Percentiles rank a stretch among this genome's conserved stretches.
Conservation (phyloP, 2,888 invertebrate species). For the Lasioglossum pauxillum region DNA sequence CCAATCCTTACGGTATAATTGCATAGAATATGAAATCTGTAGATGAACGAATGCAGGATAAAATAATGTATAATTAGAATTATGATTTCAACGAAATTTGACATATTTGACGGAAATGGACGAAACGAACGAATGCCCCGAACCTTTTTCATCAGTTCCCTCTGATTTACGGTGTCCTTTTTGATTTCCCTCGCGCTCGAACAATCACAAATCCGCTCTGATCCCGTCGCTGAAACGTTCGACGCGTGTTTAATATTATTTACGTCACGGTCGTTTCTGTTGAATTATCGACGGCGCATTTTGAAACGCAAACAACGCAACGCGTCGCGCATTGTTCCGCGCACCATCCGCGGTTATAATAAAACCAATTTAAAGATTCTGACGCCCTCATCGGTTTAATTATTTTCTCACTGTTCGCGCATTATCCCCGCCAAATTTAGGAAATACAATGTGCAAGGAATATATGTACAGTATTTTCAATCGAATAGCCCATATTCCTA, state of each 20-base stretch:
- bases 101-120: not conserved
- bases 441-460: conserved; percentile 27
- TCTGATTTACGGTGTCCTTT: not conserved
- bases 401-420: conserved; percentile 36
- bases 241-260: conserved; percentile 16
- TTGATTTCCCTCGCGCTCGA: not conserved
- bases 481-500: not conserved
- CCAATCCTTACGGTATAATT: not conserved
- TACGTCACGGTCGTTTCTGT: conserved; percentile 8
- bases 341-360: not conserved
- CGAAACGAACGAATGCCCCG: not conserved
- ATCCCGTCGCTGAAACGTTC: not conserved
- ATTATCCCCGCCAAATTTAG: conserved; percentile 39
- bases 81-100: not conserved
- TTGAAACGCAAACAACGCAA: conserved; percentile 21
- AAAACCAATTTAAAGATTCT: conserved; percentile 41
- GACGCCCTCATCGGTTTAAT: conserved; percentile 14
- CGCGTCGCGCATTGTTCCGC: not conserved
- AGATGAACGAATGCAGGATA: not conserved
- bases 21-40: not conserved
- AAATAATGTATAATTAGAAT: not conserved
- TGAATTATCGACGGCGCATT: conserved; percentile 20
- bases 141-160: not conserved
- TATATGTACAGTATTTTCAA: not conserved
- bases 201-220: not conserved